phyloP scores from a whole-genome alignment of 1,140 invertebrate species.

The Lycorma delicatula region DNA sequence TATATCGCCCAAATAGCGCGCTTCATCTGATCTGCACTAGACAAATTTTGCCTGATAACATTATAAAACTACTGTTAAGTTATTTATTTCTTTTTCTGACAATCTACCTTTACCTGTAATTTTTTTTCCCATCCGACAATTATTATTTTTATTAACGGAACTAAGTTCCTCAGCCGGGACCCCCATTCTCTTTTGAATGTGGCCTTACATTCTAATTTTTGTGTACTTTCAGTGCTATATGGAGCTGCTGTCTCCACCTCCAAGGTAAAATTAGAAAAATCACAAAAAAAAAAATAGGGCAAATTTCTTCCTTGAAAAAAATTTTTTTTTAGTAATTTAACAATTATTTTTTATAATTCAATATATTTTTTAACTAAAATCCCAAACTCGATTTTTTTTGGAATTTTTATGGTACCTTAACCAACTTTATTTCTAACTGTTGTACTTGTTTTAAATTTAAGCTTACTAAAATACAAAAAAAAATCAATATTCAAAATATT shows the following conservation, averaged over 20 bases:
- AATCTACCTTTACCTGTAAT: neutral
- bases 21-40: constrained; percentile 15
- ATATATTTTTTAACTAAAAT: no score
- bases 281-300: no score
- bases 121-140: neutral
- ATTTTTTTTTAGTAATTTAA: no score
- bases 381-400: no score
- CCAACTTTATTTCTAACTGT: no score
- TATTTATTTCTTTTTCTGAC: neutral
- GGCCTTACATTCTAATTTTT: constrained; percentile 18
- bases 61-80: constrained; percentile 14
- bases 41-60: constrained; percentile 11
- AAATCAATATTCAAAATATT: no score
- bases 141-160: neutral
- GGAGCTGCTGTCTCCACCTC: constrained; percentile 22
- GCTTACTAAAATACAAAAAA: no score
- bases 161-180: constrained; percentile 1
- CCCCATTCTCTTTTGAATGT: constrained; percentile 18
- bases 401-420: no score
- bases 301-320: no score
- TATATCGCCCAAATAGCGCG: constrained; percentile 12
- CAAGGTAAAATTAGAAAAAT: no score
- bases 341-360: no score
- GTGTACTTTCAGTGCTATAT: constrained; percentile 18
- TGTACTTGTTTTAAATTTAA: no score